Evolutionary conservation across 2,113 vertebrate species (phyloP).

Genomic region (Apus apus): DNA sequence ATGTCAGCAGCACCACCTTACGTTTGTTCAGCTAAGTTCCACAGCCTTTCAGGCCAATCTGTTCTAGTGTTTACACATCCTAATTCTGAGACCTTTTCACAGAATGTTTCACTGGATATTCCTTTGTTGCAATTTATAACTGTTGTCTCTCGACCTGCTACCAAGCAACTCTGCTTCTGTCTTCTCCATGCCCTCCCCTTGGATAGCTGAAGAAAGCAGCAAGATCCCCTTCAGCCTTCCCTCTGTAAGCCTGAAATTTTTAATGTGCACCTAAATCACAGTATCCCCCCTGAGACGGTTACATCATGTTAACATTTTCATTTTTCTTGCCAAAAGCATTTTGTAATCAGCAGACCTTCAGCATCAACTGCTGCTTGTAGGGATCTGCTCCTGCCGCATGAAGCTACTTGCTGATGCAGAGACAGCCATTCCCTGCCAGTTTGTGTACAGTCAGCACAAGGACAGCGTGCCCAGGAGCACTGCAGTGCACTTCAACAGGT

Average conservation of each 20-base stretch:
- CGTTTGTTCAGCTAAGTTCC: background rate
- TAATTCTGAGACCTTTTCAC: background rate
- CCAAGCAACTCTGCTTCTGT: background rate
- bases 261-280: background rate
- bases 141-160: background rate
- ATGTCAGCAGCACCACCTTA: background rate
- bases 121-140: background rate
- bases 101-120: background rate
- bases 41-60: background rate
- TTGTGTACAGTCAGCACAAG: background rate
- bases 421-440: background rate
- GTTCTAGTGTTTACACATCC: background rate
- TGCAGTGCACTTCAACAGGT: background rate
- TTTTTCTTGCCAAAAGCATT: background rate
- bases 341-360: background rate
- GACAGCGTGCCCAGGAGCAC: background rate
- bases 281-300: background rate
- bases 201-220: background rate
- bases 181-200: background rate
- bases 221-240: background rate
- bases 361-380: rapidly evolving
- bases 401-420: background rate
- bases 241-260: background rate
- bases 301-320: background rate
- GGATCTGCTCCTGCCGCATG: rapidly evolving